Base-by-base conservation (phyloP, 2,113 vertebrate genomes). In the Hypocryptadius cinnamomeus region DNA sequence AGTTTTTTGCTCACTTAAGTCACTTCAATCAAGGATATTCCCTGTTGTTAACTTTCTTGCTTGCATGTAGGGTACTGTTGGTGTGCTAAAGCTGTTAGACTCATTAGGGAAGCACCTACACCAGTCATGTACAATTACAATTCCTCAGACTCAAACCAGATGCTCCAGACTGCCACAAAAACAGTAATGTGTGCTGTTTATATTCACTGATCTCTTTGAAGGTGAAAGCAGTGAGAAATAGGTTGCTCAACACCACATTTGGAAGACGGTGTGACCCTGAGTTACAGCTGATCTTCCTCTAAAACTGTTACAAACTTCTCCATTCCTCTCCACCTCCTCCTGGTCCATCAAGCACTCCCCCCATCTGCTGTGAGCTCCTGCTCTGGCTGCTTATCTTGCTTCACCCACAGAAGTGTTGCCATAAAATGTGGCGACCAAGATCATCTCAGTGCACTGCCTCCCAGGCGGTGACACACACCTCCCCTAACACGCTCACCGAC, bases 381-480 rank as follows among this genome's bases (percentile, higher is more conserved):
- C 51, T 65, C 23, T 39, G 40, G 79, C 30, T 89, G 45, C 72
- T 74, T 54, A 24, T 39, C 31, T 66, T 72, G 44, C n/a, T 80
- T 47, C 18, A 5, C 14, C 45, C 39, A 45, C 30, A 53, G 42
- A 73, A 63, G 79, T 0, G 0, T 6, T 35, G 10, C 27, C 45
- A 48, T 15, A 68, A 78, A 83, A 68, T 7, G n/a, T 19, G 68
- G 64, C 45, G 53, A 3, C 35, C 21, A 16, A 69, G 45, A 44
- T 16, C 47, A 79, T 16, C 17, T 65, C 53, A 22, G 44, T 25
- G 15, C 1, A 2, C 44, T 33, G 47, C 23, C 21, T 45, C 25
- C 69, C 19, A 6, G 57, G 53, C 0, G 0, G 40, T 4, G 21
- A 45, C 50, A 51, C 30, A 44, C 10, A 15, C 35, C 21, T 68